These are phyloP conservation scores for Calameuta idolon DNA, from an alignment of 2,888 invertebrate genomes.

Conservation along the genomic window DNA sequence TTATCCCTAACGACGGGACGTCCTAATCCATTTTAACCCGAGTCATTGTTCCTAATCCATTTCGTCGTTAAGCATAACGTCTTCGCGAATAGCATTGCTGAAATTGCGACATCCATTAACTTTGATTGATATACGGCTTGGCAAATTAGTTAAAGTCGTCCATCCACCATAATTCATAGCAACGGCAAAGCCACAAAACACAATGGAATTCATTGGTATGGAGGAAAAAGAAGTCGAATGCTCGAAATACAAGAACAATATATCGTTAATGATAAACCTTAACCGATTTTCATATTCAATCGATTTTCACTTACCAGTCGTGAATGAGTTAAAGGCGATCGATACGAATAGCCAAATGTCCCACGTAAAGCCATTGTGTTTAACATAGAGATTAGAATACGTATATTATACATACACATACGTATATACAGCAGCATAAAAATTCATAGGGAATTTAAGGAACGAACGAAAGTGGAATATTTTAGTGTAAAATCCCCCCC, in stretches of 20 bases:
- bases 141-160: not conserved
- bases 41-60: not conserved
- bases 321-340: not conserved
- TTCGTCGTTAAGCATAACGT: not conserved
- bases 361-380: not conserved
- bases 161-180: not conserved
- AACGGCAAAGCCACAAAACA: not conserved
- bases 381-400: not conserved
- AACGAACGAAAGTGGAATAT: too few species aligned
- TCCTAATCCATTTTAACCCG: not conserved
- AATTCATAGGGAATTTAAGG: not conserved
- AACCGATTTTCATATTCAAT: not conserved
- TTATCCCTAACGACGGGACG: not conserved
- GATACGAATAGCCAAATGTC: not conserved
- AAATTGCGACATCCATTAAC: not conserved
- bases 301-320: not conserved
- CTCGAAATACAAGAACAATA: not conserved
- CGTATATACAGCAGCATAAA: not conserved
- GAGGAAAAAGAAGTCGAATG: not conserved
- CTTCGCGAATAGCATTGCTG: not conserved
- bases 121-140: not conserved
- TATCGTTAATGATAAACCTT: not conserved
- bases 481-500: too few species aligned
- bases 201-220: not conserved
- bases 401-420: not conserved